phyloP scores from a whole-genome alignment of 2,797 vertebrate genomes.

The Phrynocephalus vlangalii region DNA sequence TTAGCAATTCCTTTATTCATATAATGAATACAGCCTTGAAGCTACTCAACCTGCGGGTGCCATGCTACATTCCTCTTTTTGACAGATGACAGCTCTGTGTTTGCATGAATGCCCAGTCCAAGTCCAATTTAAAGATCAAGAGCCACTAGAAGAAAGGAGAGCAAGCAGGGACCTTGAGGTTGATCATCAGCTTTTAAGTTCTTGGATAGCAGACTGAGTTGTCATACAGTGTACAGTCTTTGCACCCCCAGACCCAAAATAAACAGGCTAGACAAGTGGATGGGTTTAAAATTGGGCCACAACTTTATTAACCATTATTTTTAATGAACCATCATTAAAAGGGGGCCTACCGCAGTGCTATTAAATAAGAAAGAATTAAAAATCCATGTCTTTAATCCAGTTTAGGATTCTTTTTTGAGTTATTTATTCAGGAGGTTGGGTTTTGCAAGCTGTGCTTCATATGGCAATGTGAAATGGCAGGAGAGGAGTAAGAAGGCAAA shows the following conservation, averaged over 20 bases:
- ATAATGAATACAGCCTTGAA: background rate
- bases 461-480: background rate
- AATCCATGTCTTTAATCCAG: constrained; percentile 54
- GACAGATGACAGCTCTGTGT: background rate
- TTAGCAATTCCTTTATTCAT: background rate
- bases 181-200: too few species aligned
- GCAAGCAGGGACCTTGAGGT: too few species aligned
- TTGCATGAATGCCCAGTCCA: background rate
- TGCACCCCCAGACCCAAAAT: too few species aligned
- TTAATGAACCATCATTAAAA: too few species aligned
- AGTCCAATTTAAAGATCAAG: background rate
- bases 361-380: constrained; percentile 66
- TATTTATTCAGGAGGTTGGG: constrained; percentile 63
- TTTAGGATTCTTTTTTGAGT: constrained; percentile 64
- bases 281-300: too few species aligned
- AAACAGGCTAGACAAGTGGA: too few species aligned
- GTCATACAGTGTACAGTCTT: too few species aligned
- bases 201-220: too few species aligned
- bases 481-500: constrained; percentile 34
- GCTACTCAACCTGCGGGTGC: too few species aligned
- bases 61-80: too few species aligned
- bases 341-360: too few species aligned
- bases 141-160: background rate
- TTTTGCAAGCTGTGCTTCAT: constrained; percentile 20
- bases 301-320: too few species aligned